Conservation (phyloP, 92 coral and sea anemone genomes). For the Epizoanthus scotinus region DNA sequence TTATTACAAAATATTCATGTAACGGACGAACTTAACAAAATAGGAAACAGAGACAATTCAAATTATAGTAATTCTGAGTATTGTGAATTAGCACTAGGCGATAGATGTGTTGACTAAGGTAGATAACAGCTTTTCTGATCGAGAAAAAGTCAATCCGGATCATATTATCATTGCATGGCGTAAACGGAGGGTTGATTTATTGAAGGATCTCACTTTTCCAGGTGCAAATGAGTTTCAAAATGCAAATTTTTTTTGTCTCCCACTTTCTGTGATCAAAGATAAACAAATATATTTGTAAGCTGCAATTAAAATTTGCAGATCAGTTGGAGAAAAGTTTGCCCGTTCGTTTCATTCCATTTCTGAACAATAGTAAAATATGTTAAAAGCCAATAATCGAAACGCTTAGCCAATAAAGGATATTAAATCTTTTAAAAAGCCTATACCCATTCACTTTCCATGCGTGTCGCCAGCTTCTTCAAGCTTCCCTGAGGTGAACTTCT, state of each 20-base stretch:
- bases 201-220: conserved; percentile 11
- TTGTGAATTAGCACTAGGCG: conserved; percentile 1
- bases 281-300: conserved; percentile 31
- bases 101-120: neutral
- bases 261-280: conserved; percentile 21
- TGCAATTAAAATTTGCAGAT: conserved; percentile 24
- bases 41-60: neutral
- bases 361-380: neutral
- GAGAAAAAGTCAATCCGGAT: neutral
- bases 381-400: neutral
- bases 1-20: conserved; percentile 13
- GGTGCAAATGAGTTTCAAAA: conserved; percentile 19
- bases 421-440: no score
- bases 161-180: neutral
- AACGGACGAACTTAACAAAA: conserved; percentile 30
- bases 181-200: conserved; percentile 3
- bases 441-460: no score
- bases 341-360: conserved; percentile 7
- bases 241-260: conserved; percentile 27
- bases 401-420: no score
- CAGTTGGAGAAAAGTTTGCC: neutral
- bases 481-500: neutral
- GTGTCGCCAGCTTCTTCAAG: neutral
- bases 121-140: neutral
- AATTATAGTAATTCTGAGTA: neutral